Evolutionary conservation across 2,888 invertebrate genomes (phyloP), one percentile per base, ranked within the genome.

Genomic region (Plebejus anna): DNA sequence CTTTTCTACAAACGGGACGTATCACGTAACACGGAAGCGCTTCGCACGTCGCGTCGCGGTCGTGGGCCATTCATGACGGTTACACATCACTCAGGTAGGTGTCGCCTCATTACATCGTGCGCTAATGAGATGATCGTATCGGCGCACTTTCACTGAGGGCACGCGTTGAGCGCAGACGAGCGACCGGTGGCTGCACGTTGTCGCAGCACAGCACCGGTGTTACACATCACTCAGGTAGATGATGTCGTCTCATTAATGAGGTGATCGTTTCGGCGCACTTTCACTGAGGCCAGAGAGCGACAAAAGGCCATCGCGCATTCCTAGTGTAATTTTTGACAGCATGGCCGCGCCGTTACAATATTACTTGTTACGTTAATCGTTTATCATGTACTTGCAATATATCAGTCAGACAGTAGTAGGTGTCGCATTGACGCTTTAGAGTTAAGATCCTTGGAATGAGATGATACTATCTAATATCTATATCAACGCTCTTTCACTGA

Each of bases 401-500:
- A 78, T 66, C 78, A 80, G 82, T 82, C 82, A 82, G 22, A 22
- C 22, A 22, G 22, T 22, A 22, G 81, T n/a, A 57, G 57, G n/a
- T 57, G 57, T n/a, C 55, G 75, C 82, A 91, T 32, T 32, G 32
- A 32, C 1, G 32, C 32, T 32, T 32, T 32, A 32, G 32, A 32
- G 32, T 32, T 32, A 2, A 32, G 38, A 42, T 6, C 7, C 38
- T 42, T 6, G 7, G 38, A 1, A 91, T 83, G 82, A 81, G 81
- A 51, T 11, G 82, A 90, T 90, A 83, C 79, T 88, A 91, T 91
- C 91, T 83, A 83, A 79, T 88, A 91, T 91, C 91, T 83, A 79
- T 88, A 91, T 91, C 91, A 80, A 80, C 83, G 81, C 87, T 90
- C 91, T 91, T 92, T 91, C 91, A 55, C 91, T 84, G 84, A 79